Evolutionary conservation across 1,140 invertebrate species (phyloP).

Genomic region (Pogonognathellus flavescens): DNA sequence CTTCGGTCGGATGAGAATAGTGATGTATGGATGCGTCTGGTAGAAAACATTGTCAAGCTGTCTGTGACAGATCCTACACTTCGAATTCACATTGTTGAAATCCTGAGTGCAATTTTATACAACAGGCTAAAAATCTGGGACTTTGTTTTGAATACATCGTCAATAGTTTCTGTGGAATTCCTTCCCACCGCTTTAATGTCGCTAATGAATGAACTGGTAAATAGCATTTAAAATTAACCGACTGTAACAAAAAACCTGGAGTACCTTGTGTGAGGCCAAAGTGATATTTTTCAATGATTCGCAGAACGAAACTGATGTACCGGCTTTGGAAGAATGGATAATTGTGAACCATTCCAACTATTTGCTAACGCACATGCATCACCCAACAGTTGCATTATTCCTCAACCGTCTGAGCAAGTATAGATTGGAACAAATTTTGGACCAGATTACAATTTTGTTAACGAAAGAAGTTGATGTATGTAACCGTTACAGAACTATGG

Average conservation of each 20-base stretch:
- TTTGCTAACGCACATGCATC: slow-evolving; percentile 30
- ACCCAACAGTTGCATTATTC: slow-evolving; percentile 48
- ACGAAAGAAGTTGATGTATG: slow-evolving; percentile 30
- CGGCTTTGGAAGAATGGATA: slow-evolving; percentile 61
- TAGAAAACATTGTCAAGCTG: not conserved
- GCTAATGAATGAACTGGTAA: slow-evolving; percentile 53
- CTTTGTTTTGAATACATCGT: not conserved
- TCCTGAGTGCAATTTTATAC: slow-evolving; percentile 41
- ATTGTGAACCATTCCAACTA: slow-evolving; percentile 35
- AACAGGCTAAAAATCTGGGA: slow-evolving; percentile 36
- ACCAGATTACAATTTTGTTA: slow-evolving; percentile 27
- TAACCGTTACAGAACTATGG: not conserved
- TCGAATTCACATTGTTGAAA: slow-evolving; percentile 18
- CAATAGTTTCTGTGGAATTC: not conserved
- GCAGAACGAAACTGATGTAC: slow-evolving; percentile 54
- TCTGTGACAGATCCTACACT: slow-evolving; percentile 9
- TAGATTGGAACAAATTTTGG: slow-evolving; percentile 54
- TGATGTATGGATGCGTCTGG: slow-evolving; percentile 8
- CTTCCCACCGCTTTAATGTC: not conserved
- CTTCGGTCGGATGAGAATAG: slow-evolving; percentile 32
- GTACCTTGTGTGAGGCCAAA: not conserved
- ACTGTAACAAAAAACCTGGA: not conserved
- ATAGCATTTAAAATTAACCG: not conserved
- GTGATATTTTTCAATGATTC: slow-evolving; percentile 2
- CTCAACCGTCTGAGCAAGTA: slow-evolving; percentile 52